Evolutionary conservation across 2,888 invertebrate genomes (phyloP).

Genomic region (Tachystola acroxantha): DNA sequence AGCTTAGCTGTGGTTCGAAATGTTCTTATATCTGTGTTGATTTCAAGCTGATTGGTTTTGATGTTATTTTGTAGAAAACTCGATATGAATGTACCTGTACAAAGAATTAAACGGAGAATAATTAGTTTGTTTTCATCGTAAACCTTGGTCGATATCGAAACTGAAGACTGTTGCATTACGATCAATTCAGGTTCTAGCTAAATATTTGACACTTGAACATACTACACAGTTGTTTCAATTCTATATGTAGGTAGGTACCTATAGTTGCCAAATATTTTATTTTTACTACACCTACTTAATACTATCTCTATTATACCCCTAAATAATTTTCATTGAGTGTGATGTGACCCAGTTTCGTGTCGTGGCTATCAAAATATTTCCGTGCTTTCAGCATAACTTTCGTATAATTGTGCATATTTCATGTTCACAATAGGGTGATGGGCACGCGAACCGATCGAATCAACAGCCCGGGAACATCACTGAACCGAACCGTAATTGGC

Average conservation of each 20-base stretch:
- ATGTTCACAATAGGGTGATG: conserved; percentile 25
- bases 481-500: conserved; percentile 2
- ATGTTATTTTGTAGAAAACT: conserved; percentile 80
- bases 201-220: too few relatives aligned
- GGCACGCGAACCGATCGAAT: conserved; percentile 26
- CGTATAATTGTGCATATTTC: conserved; percentile 15
- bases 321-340: background rate
- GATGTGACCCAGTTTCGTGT: conserved; percentile 5
- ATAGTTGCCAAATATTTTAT: too few relatives aligned
- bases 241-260: too few relatives aligned
- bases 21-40: conserved; percentile 82
- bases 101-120: background rate
- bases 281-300: too few relatives aligned
- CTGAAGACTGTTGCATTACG: background rate
- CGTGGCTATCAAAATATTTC: conserved; percentile 4
- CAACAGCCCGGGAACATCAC: conserved; percentile 5
- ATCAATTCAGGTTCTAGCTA: too few relatives aligned
- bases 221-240: too few relatives aligned
- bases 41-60: conserved; percentile 83
- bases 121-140: background rate
- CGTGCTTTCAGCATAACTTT: conserved; percentile 9
- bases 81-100: conserved; percentile 79
- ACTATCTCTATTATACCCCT: too few relatives aligned
- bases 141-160: background rate
- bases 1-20: conserved; percentile 81